Evolutionary conservation across 2,797 vertebrate genomes (phyloP), one percentile per base, ranked within the genome.

Genomic region (Steatocranus sp.): DNA sequence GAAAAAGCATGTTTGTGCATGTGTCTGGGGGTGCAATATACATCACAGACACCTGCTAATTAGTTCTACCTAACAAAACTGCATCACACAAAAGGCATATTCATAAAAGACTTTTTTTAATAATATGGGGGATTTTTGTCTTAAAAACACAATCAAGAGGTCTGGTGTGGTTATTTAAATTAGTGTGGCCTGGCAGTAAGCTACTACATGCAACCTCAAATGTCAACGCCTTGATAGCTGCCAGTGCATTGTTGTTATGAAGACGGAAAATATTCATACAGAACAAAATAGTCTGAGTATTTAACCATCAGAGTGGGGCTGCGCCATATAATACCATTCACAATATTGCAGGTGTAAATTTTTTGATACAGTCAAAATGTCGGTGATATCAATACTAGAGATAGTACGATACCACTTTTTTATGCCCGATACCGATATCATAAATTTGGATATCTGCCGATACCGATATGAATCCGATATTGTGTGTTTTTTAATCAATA

Each of bases 51-150:
- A 68, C 5, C 38, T 2, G 38, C 15, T 70, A 46, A 46, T 70
- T 70, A 43, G 20, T 43, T 41, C 36, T 41, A 20, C 36, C 36
- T 66, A 15, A 66, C 11, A 43, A 15, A 68, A 41, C 36, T 68
- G n/a, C 12, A 43, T 43, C 12, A 25, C 20, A 25, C 8, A 68
- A 23, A 68, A 68, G 12, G 7, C 34, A 1, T 25, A 41, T 66
- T 66, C 41, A 6, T 41, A 25, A 15, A 12, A 61, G 0, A 12
- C 7, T 36, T 61, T 61, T 61, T 34, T 14, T 1, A 34, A 63
- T 63, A 63, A 61, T 8, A 61, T n/a, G 1, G 56, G 30, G 56
- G 9, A 0, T 0, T 34, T 6, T 34, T 61, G 30, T 61, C 17
- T 34, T 61, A n/a, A 61, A 34, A 34, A 61, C 30, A 36, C 10